phyloP scores from a whole-genome alignment of 2,888 invertebrate genomes.

The Drosophila mimica region DNA sequence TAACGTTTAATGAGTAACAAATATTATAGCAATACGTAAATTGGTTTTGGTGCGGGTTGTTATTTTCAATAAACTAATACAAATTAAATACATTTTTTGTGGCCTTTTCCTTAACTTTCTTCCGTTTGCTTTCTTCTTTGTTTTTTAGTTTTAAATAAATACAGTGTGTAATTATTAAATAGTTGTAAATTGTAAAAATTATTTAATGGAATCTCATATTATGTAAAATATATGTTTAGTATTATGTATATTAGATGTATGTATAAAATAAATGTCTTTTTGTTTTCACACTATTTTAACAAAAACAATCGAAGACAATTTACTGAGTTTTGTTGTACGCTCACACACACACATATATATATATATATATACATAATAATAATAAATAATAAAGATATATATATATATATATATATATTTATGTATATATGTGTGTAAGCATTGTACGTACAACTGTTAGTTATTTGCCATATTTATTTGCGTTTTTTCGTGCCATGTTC shows the following conservation, averaged over 20 bases:
- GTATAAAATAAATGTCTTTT: constrained; percentile 72
- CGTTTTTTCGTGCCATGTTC: constrained; percentile 26
- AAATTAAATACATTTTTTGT: constrained; percentile 76
- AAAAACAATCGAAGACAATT: constrained; percentile 3
- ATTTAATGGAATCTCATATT: constrained; percentile 56
- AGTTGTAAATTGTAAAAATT: constrained; percentile 38
- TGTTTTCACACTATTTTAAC: constrained; percentile 24
- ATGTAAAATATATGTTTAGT: constrained; percentile 20
- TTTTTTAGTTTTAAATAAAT: constrained; percentile 49
- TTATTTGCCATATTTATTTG: constrained; percentile 5
- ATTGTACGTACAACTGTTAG: constrained; percentile 1
- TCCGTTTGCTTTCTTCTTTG: neutral
- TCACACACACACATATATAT: constrained; percentile 6
- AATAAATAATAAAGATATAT: neutral
- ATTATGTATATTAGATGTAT: constrained; percentile 23
- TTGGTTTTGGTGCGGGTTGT: constrained; percentile 65
- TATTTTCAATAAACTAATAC: constrained; percentile 71
- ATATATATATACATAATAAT: neutral
- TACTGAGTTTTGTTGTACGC: constrained; percentile 8
- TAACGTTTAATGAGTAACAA: constrained; percentile 36
- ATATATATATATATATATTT: neutral
- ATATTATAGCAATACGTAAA: constrained; percentile 58
- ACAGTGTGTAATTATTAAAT: constrained; percentile 53
- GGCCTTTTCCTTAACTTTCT: constrained; percentile 47
- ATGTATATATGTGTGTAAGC: neutral